These are phyloP conservation scores for Meandrusa payeni DNA, from an alignment of 2,888 invertebrate species.

Conservation along the genomic window DNA sequence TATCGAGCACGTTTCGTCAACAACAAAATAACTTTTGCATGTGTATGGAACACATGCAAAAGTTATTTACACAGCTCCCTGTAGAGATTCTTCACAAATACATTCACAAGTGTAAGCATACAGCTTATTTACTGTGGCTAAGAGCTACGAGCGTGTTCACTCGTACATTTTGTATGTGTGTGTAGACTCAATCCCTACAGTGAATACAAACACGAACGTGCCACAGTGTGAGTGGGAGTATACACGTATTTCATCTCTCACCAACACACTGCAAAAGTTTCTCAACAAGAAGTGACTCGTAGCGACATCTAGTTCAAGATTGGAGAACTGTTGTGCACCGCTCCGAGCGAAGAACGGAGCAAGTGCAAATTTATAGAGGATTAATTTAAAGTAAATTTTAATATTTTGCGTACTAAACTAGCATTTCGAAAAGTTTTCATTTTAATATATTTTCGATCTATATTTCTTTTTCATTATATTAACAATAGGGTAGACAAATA, in stretches of 20 bases:
- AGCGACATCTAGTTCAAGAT: conserved; percentile 63
- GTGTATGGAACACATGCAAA: too few species aligned
- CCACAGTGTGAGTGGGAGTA: conserved; percentile 7
- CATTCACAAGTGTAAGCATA: conserved; percentile 35
- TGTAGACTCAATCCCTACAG: not conserved
- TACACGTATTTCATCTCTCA: not conserved
- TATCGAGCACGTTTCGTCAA: conserved; percentile 34
- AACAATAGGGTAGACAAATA: too few species aligned
- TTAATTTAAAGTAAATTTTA: too few species aligned
- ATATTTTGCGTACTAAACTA: too few species aligned
- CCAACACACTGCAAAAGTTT: conserved; percentile 27
- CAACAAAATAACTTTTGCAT: conserved; percentile 29
- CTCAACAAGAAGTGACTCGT: conserved; percentile 38
- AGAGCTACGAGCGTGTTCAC: not conserved
- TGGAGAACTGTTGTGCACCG: conserved; percentile 42
- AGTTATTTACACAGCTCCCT: conserved; percentile 5
- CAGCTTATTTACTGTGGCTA: conserved; percentile 20
- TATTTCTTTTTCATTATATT: too few species aligned
- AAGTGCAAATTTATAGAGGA: conserved; percentile 39
- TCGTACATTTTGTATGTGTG: conserved; percentile 7
- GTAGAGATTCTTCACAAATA: conserved; percentile 30
- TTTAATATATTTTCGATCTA: too few species aligned
- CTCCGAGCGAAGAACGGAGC: conserved; percentile 43
- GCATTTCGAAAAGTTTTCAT: too few species aligned
- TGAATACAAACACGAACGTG: not conserved